Evolutionary conservation across 2,797 vertebrate species (phyloP), one percentile per base, ranked within the genome.

Genomic region (Cynopterus sphinx): DNA sequence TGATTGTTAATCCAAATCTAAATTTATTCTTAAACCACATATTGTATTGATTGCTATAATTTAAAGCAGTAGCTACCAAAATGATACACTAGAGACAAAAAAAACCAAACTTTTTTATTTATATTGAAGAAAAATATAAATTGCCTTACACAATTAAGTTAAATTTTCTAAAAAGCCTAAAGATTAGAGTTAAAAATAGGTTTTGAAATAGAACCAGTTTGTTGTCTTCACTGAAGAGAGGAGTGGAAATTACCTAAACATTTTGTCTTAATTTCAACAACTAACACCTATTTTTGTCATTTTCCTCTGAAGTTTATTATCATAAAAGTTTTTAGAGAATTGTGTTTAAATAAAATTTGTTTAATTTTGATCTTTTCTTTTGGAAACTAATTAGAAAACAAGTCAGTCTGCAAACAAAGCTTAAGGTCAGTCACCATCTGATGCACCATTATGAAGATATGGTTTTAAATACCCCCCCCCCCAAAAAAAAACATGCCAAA

Each of bases 271-370:
- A 88, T 74, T 90, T 87, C 36, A 86, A 21, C 65, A 90, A 70
- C 39, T 93, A 90, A 22, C 67, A 92, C 24, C 24, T 28, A 87
- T 59, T 70, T 73, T 41, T 9, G 46, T 61, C 39, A 82, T 73
- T 33, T 15, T 84, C 53, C 55, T 90, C 68, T 82, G 12, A 89
- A 78, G 63, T 90, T 95, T 91, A 93, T 93, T 31, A 73, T 83
- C 36, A 63, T 41, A 41, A 83, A 94, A 86, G 24, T 95, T 86
- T 74, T 95, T 68, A 92, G 57, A 70, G 59, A 51, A 71, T 95
- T 96, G 28, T 74, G 46, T 70, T 92, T 71, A 77, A 96, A 88
- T 96, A 96, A 97, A 96, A 22, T 92, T 59, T 75, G 31, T 95
- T 93, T 90, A n/a, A 94, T 51, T 93, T 92, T 89, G 81, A 11